Conservation (phyloP, 1,140 invertebrate genomes). For the Drosophila lacteicornis region DNA sequence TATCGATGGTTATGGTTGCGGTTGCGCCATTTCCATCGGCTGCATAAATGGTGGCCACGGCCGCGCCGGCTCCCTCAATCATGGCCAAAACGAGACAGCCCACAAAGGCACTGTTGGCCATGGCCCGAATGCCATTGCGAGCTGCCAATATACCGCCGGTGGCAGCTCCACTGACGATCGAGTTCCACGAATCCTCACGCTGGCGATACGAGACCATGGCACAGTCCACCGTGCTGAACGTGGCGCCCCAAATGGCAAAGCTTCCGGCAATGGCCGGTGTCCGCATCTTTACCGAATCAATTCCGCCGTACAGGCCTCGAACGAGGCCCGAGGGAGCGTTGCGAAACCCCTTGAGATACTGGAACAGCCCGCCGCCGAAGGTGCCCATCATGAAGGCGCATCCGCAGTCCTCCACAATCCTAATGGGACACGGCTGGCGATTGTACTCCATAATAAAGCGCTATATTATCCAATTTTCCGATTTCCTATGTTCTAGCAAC, state of each 20-base stretch:
- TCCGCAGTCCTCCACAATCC: constrained; percentile 72
- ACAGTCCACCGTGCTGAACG: constrained; percentile 70
- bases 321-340: constrained; percentile 55
- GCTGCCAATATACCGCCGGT: constrained; percentile 66
- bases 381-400: constrained; percentile 72
- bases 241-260: constrained; percentile 71
- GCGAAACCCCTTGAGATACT: constrained; percentile 63
- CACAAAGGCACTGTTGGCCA: constrained; percentile 69
- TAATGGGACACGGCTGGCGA: constrained; percentile 69
- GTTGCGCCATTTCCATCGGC: constrained; percentile 10
- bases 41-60: constrained; percentile 71
- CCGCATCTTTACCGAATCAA: constrained; percentile 62
- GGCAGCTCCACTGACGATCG: constrained; percentile 66
- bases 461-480: too few relatives aligned
- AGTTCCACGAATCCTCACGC: constrained; percentile 69
- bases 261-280: constrained; percentile 64
- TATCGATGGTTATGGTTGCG: background rate
- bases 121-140: constrained; percentile 65
- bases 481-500: background rate
- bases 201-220: constrained; percentile 58
- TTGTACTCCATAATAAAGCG: constrained; percentile 54
- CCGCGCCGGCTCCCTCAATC: constrained; percentile 65
- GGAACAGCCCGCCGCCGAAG: constrained; percentile 65
- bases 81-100: constrained; percentile 67
- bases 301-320: constrained; percentile 55